phyloP scores from a whole-genome alignment of 2,797 vertebrate species.

The Mareca penelope region DNA sequence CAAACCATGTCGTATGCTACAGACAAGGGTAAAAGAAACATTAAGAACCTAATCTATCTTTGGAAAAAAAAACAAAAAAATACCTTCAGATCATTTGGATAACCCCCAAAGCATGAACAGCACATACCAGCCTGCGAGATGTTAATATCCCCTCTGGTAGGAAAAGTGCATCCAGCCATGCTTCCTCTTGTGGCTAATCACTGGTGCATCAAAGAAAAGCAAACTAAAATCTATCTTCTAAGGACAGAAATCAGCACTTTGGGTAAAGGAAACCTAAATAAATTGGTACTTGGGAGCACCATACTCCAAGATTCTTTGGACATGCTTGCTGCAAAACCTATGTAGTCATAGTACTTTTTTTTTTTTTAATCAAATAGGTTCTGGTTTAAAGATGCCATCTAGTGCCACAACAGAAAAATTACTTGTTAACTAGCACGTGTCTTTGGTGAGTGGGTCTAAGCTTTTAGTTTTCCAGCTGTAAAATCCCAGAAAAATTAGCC shows the following conservation, averaged over 20 bases:
- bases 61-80: rapidly evolving
- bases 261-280: background rate
- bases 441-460: background rate
- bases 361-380: background rate
- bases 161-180: background rate
- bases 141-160: background rate
- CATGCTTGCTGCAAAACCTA: background rate
- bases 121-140: background rate
- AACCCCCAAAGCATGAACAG: background rate
- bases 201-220: background rate
- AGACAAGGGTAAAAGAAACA: background rate
- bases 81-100: background rate
- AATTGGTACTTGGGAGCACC: background rate
- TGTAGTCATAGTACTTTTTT: background rate
- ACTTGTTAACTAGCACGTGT: background rate
- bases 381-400: background rate
- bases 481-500: background rate
- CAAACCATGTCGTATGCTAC: background rate
- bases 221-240: background rate
- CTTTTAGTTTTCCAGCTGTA: background rate
- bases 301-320: background rate
- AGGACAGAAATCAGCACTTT: background rate
- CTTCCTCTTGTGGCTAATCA: background rate
- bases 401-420: background rate
- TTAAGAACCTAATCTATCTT: background rate